Conservation (phyloP, 1,140 invertebrate genomes). For the Trichomalopsis sarcophagae region DNA sequence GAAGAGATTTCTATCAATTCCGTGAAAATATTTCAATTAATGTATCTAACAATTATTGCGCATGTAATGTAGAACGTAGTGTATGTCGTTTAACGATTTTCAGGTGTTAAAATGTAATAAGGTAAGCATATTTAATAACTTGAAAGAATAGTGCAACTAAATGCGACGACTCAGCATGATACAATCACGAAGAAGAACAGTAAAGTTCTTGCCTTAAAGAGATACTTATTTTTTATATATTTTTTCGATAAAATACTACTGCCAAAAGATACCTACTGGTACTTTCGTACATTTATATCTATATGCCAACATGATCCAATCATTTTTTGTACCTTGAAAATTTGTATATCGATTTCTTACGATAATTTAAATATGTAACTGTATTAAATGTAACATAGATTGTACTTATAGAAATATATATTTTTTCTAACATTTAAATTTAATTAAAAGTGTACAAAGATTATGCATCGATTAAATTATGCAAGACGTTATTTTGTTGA, state of each 20-base stretch:
- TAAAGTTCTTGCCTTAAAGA: slow-evolving; percentile 37
- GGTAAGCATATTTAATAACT: not conserved
- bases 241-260: slow-evolving; percentile 26
- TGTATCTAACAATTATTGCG: not conserved
- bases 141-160: not conserved
- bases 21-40: not conserved
- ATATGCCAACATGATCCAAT: not conserved
- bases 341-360: slow-evolving; percentile 12
- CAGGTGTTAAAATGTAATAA: slow-evolving; percentile 12
- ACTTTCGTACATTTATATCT: not conserved
- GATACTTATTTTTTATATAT: slow-evolving; percentile 26
- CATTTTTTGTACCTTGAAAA: not conserved
- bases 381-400: slow-evolving; percentile 33
- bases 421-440: slow-evolving; percentile 8
- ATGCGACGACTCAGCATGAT: not conserved
- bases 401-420: slow-evolving; percentile 36
- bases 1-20: not conserved
- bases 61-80: not conserved
- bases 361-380: not conserved
- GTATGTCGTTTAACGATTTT: slow-evolving; percentile 15
- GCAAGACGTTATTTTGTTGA: not conserved
- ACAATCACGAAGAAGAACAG: not conserved
- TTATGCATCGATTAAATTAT: not conserved
- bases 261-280: not conserved
- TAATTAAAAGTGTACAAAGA: not conserved